Percentiles rank a stretch among this genome's conserved stretches.
phyloP scores from a whole-genome alignment of 1,140 invertebrate genomes.

The Rhynchophorus ferrugineus region DNA sequence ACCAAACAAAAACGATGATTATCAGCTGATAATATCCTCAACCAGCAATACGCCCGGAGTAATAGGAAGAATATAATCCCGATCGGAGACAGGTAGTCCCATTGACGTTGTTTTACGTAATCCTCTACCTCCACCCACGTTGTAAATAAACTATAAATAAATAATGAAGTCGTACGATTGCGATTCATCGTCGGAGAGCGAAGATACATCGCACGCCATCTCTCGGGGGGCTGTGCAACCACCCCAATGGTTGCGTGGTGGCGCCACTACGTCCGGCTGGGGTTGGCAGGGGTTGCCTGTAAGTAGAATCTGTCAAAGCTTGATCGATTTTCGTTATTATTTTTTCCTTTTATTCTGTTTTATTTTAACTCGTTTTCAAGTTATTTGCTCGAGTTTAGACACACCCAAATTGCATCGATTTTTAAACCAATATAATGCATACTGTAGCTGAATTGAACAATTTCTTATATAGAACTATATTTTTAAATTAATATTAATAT shows the following conservation, averaged over 20 bases:
- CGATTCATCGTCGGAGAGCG: conserved; percentile 41
- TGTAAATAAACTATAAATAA: conserved; percentile 13
- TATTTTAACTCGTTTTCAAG: background rate
- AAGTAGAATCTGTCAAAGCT: conserved; percentile 24
- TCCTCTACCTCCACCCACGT: background rate
- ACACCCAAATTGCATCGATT: conserved; percentile 1
- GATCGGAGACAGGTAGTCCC: background rate
- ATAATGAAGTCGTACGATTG: conserved; percentile 41
- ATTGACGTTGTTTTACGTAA: too few species aligned
- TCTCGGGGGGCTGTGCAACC: conserved; percentile 33
- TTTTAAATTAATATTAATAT: background rate
- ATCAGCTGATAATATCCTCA: background rate
- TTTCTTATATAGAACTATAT: too few species aligned
- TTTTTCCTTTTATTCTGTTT: background rate
- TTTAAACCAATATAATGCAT: too few species aligned
- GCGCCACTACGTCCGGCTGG: conserved; percentile 30
- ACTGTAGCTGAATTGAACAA: too few species aligned
- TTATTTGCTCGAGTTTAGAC: background rate
- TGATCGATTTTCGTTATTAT: background rate
- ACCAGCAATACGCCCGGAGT: background rate
- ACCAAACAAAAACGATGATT: background rate
- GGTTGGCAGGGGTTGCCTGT: conserved; percentile 36
- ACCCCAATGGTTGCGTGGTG: conserved; percentile 33
- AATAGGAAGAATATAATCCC: background rate
- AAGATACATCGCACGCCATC: conserved; percentile 38